phyloP scores from a whole-genome alignment of 1,140 invertebrate species.

The Aricia agestis region DNA sequence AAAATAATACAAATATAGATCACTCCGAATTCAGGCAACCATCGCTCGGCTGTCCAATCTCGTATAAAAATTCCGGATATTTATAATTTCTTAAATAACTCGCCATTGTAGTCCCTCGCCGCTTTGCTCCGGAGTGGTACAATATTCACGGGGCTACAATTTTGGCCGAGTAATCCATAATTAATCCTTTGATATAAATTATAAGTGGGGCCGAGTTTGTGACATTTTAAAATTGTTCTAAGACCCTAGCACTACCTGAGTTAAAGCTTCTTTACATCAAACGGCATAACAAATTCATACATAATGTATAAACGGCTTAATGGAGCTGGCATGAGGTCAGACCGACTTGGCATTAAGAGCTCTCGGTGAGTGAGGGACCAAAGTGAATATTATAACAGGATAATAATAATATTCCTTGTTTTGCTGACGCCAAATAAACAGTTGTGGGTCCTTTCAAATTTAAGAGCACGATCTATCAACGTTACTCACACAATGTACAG shows the following conservation, averaged over 20 bases:
- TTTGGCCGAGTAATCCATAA: conserved; percentile 16
- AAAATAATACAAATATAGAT: neutral
- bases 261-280: conserved; percentile 74
- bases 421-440: conserved; percentile 51
- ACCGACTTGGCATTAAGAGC: conserved; percentile 71
- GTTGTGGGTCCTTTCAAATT: conserved; percentile 28
- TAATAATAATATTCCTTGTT: conserved; percentile 62
- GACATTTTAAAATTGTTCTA: conserved; percentile 53
- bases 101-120: neutral
- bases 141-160: neutral
- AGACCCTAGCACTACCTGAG: conserved; percentile 68
- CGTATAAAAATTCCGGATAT: neutral
- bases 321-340: conserved; percentile 72
- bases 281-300: conserved; percentile 75
- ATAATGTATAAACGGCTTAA: conserved; percentile 75
- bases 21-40: neutral
- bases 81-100: neutral
- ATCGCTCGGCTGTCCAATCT: neutral
- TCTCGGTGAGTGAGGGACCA: conserved; percentile 57
- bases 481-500: neutral
- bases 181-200: conserved; percentile 17
- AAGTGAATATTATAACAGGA: conserved; percentile 75
- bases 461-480: conserved; percentile 8
- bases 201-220: conserved; percentile 17
- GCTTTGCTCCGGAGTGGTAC: neutral